phyloP scores from a whole-genome alignment of 1,140 invertebrate genomes.

The Caerostris darwini region DNA sequence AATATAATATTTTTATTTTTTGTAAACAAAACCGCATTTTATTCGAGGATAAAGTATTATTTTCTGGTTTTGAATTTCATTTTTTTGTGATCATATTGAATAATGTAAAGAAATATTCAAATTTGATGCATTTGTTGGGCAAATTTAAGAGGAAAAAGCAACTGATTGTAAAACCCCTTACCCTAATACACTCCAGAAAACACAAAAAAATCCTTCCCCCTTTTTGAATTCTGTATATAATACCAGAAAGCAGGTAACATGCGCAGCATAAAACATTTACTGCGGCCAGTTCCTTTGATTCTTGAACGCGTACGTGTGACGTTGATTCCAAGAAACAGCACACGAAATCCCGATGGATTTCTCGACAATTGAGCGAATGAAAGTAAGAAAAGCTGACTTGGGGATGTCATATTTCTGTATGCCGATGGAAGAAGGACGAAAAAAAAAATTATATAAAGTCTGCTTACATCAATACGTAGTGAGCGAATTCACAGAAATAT shows the following conservation, averaged over 20 bases:
- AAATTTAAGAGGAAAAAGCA: background rate
- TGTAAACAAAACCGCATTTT: too few relatives aligned
- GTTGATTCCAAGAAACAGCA: background rate
- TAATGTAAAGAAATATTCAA: too few relatives aligned
- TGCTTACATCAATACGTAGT: background rate
- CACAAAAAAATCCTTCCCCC: background rate
- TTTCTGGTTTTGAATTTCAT: too few relatives aligned
- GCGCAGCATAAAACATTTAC: constrained; percentile 43
- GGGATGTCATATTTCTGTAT: background rate
- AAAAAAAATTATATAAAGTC: background rate
- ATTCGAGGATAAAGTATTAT: too few relatives aligned
- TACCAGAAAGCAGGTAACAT: background rate
- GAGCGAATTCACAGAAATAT: constrained; percentile 37
- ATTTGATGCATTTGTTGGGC: background rate
- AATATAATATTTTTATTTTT: too few relatives aligned
- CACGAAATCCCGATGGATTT: background rate
- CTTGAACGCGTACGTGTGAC: background rate
- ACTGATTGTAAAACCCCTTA: background rate
- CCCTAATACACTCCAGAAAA: background rate
- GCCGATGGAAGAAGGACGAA: background rate
- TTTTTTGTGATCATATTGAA: too few relatives aligned
- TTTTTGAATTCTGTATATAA: background rate
- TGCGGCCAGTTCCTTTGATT: background rate
- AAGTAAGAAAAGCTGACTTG: background rate
- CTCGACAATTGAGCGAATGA: background rate